Percentiles rank a stretch among this genome's conserved stretches.
phyloP scores from a whole-genome alignment of 2,797 vertebrate species.

The Thamnophis elegans region DNA sequence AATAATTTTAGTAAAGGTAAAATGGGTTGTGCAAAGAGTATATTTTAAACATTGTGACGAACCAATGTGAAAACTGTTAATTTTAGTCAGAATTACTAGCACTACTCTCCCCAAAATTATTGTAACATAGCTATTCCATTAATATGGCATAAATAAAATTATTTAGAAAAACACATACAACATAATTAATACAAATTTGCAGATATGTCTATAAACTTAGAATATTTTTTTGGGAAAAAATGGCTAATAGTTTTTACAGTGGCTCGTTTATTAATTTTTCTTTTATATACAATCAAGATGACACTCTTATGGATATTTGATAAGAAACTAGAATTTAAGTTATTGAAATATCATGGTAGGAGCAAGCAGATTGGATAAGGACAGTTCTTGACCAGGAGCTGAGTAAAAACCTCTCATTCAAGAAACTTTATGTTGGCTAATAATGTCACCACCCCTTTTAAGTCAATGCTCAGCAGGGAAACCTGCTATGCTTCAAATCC shows the following conservation, averaged over 20 bases:
- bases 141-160: slow-evolving; percentile 16
- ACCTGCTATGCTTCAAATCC: neutral
- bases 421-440: neutral
- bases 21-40: neutral
- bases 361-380: neutral
- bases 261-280: neutral
- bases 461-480: neutral
- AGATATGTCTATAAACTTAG: neutral
- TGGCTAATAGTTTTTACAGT: neutral
- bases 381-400: neutral
- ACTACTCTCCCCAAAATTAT: neutral
- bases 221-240: neutral
- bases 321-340: neutral
- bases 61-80: neutral
- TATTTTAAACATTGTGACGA: slow-evolving; percentile 3
- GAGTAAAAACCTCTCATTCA: neutral
- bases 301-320: neutral
- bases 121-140: neutral
- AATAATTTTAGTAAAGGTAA: slow-evolving; percentile 16
- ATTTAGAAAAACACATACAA: neutral
- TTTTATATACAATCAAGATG: neutral
- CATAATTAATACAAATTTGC: neutral
- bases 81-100: neutral
- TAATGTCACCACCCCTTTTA: neutral
- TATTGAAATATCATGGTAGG: neutral